Evolutionary conservation across 2,797 vertebrate species (phyloP), one percentile per base, ranked within the genome.

Genomic region (Pygocentrus nattereri): DNA sequence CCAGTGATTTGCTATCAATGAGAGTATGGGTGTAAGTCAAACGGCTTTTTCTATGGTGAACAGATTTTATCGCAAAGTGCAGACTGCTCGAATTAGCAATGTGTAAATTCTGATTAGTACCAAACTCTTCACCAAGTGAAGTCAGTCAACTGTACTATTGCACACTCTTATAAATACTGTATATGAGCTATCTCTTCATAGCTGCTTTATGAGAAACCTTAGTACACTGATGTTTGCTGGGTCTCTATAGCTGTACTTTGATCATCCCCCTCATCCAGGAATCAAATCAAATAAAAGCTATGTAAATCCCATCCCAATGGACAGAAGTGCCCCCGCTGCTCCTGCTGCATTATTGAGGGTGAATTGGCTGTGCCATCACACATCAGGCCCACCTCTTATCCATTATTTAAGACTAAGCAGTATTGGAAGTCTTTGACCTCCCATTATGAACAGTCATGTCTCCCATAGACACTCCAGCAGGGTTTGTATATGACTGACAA

Each of bases 321-420:
- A 77, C 47, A 52, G 6, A 21, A 41, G 15, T 56, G 44, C 19
- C 62, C 68, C 25, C 10, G 34, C 69, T 67, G 30, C 49, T 70
- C 74, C 67, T 74, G 70, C 79, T 83, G 83, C 71, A 85, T 85
- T 81, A 85, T 82, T 84, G 74, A 82, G 74, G 56, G 56, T 52
- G 50, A 44, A 74, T 56, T 70, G 80, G 77, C 80, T 65, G 11
- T 72, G 78, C 77, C 80, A 64, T 75, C 38, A 50, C 74, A 76
- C 74, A 59, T 56, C 38, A 62, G 61, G 70, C 78, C 31, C 69
- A 67, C 76, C 69, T 56, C 69, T 18, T 64, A 81, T 84, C 62
- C 70, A 83, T 86, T 58, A 85, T 82, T 79, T 76, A 82, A 82
- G 49, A 68, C 47, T 15, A n/a, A 8, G 64, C 31, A 74, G 44